These are phyloP conservation scores for Lytechinus pictus DNA, from an alignment of 35 echinoderm and acorn worm genomes.

Conservation along the genomic window DNA sequence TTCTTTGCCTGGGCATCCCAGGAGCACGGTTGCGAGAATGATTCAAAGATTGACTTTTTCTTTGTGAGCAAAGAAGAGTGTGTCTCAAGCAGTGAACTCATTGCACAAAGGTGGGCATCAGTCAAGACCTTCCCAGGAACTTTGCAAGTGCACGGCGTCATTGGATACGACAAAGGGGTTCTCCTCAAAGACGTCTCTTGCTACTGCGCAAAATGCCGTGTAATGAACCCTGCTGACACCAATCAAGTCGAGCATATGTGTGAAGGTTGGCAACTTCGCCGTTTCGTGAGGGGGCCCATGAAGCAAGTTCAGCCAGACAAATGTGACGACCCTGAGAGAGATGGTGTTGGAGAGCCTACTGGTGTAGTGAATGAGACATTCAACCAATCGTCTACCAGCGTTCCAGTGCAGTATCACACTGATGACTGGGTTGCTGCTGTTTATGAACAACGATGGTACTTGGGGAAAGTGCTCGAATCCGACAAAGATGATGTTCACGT, in stretches of 20 bases:
- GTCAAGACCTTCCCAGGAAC: neutral
- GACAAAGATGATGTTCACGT: no score
- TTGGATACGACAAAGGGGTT: neutral
- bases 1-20: constrained; percentile 60
- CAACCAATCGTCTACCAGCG: no score
- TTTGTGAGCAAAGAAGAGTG: constrained; percentile 31
- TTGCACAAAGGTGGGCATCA: neutral
- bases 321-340: neutral
- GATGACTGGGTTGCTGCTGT: no score
- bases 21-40: constrained; percentile 10
- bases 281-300: neutral
- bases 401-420: no score
- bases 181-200: neutral
- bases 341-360: no score
- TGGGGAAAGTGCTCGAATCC: no score
- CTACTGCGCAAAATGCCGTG: neutral
- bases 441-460: no score
- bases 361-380: no score
- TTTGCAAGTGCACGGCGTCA: neutral
- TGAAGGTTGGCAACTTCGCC: neutral
- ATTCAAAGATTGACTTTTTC: constrained; percentile 5
- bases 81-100: neutral
- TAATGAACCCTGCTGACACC: neutral
- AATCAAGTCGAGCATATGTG: neutral
- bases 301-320: neutral